Conservation (phyloP, 2,888 invertebrate species). For the Ctenicera cuprea region DNA sequence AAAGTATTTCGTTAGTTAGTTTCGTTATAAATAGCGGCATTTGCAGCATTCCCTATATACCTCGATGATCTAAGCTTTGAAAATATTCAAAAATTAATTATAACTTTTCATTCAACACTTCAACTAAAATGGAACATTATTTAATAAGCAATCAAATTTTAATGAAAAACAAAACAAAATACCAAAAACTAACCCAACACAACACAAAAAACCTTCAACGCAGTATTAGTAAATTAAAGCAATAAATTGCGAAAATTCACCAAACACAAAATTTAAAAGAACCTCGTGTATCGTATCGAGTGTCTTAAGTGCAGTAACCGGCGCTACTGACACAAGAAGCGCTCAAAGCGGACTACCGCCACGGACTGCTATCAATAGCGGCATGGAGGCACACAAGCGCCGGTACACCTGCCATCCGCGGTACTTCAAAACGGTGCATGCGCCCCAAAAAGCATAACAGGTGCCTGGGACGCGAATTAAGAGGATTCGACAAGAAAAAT, state of each 20-base stretch:
- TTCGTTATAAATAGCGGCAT: slow-evolving; percentile 52
- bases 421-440: slow-evolving; percentile 46
- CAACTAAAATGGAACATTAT: no score
- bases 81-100: slow-evolving; percentile 36
- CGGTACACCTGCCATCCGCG: slow-evolving; percentile 49
- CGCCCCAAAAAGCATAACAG: slow-evolving; percentile 50
- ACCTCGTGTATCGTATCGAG: slow-evolving; percentile 37
- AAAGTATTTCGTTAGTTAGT: slow-evolving; percentile 46
- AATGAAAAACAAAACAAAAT: not conserved
- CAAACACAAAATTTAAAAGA: not conserved
- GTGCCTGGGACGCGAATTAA: slow-evolving; percentile 41
- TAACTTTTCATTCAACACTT: not conserved
- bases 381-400: slow-evolving; percentile 45
- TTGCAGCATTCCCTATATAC: slow-evolving; percentile 45
- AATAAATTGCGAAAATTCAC: not conserved
- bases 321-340: slow-evolving; percentile 32
- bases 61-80: slow-evolving; percentile 48
- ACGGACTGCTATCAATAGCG: slow-evolving; percentile 51
- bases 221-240: not conserved
- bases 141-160: no score
- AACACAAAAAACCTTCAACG: not conserved
- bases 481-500: not conserved
- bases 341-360: slow-evolving; percentile 48
- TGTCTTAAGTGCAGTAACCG: not conserved
- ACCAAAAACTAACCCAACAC: not conserved